Percentiles rank a stretch among this genome's conserved stretches.
Conservation (phyloP, 2,888 invertebrate genomes). For the Sericinus montela region DNA sequence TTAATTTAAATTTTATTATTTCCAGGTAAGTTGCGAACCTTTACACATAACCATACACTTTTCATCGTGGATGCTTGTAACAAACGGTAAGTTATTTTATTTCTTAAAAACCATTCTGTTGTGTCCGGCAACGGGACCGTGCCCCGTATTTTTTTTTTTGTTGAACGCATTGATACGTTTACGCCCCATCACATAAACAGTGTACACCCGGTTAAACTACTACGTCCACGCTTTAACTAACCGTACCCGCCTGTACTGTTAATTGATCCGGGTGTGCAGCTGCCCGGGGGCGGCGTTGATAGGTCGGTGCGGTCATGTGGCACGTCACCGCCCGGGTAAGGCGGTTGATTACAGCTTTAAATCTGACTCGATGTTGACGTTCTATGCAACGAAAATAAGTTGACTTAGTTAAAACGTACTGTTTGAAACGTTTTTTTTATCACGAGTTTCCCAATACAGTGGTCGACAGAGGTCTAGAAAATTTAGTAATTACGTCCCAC, state of each 20-base stretch:
- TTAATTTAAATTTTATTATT: background rate
- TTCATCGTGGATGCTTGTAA: background rate
- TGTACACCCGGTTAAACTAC: too few relatives aligned
- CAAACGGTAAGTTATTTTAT: background rate
- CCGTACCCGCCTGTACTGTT: slow-evolving; percentile 8
- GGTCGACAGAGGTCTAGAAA: too few relatives aligned
- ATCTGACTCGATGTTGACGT: slow-evolving; percentile 10
- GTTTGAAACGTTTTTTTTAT: too few relatives aligned
- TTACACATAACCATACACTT: background rate
- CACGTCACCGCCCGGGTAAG: slow-evolving; percentile 13
- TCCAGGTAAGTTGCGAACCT: background rate
- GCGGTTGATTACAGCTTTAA: slow-evolving; percentile 18
- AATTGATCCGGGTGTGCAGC: slow-evolving; percentile 4
- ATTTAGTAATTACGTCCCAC: too few relatives aligned
- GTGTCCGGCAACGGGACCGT: too few relatives aligned
- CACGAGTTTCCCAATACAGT: too few relatives aligned
- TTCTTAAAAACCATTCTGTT: too few relatives aligned
- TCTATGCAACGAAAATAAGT: slow-evolving; percentile 12
- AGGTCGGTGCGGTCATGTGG: slow-evolving; percentile 17
- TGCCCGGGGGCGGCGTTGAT: slow-evolving; percentile 7
- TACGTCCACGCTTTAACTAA: background rate
- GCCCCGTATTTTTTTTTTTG: too few relatives aligned
- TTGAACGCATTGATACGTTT: too few relatives aligned
- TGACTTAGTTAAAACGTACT: background rate
- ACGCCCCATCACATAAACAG: too few relatives aligned